phyloP scores from a whole-genome alignment of 2,888 invertebrate species.

The Zele albiditarsus region DNA sequence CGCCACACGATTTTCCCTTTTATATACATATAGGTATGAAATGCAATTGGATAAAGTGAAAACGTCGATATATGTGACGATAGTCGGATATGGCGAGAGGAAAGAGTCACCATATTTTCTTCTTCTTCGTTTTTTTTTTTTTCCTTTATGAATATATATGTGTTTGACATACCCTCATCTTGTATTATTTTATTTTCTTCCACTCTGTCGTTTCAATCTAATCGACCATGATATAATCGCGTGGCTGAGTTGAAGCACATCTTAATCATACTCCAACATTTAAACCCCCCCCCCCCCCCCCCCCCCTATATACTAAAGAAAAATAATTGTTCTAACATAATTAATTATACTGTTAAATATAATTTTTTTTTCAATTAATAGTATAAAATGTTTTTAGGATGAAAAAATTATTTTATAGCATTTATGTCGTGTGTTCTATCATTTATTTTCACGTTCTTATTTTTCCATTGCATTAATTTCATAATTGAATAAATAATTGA shows the following conservation, averaged over 20 bases:
- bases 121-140: slow-evolving; percentile 28
- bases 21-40: slow-evolving; percentile 54
- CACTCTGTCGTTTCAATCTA: slow-evolving; percentile 49
- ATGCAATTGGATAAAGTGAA: slow-evolving; percentile 66
- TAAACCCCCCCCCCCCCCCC: no score
- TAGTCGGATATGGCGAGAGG: slow-evolving; percentile 58
- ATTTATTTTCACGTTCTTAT: no score
- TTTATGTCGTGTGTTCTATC: no score
- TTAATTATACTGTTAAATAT: no score
- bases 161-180: neutral
- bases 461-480: no score
- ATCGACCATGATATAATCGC: slow-evolving; percentile 49
- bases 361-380: no score
- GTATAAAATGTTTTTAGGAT: no score
- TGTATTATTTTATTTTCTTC: slow-evolving; percentile 13
- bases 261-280: slow-evolving; percentile 40
- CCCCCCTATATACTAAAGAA: no score
- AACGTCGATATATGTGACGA: slow-evolving; percentile 66
- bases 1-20: slow-evolving; percentile 36
- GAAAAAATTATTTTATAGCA: no score
- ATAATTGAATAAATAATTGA: no score
- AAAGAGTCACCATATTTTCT: slow-evolving; percentile 43
- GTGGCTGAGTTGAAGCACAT: slow-evolving; percentile 29
- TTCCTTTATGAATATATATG: slow-evolving; percentile 6
- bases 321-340: no score